phyloP scores from a whole-genome alignment of 2,113 vertebrate genomes.

The Sialia sialis region DNA sequence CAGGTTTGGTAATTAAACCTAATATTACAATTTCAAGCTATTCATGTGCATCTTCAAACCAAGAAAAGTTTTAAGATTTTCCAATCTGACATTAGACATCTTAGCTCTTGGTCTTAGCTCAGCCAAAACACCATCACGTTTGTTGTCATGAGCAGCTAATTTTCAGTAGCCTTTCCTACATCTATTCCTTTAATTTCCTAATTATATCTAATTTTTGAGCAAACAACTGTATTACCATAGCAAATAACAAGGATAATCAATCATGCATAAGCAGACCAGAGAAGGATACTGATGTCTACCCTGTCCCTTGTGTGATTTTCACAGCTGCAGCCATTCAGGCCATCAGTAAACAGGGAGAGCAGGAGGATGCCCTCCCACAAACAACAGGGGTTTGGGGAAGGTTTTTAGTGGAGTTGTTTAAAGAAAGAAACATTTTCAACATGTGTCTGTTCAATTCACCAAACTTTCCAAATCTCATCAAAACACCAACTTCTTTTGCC shows the following conservation, averaged over 20 bases:
- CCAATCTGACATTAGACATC: background rate
- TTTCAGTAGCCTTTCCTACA: background rate
- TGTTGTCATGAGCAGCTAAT: background rate
- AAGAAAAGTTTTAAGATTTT: background rate
- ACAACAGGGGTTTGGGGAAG: fast-evolving
- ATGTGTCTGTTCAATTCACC: background rate
- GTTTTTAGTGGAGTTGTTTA: background rate
- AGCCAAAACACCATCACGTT: background rate
- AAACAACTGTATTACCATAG: background rate
- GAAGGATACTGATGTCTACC: background rate
- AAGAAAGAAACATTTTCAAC: background rate
- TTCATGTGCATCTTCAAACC: background rate
- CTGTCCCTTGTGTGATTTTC: background rate
- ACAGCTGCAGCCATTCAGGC: background rate
- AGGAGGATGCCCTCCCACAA: background rate
- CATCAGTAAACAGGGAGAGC: background rate
- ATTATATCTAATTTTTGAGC: background rate
- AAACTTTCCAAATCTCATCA: background rate
- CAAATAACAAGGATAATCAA: background rate
- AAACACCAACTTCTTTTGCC: background rate
- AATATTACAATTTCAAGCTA: background rate
- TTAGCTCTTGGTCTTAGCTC: background rate
- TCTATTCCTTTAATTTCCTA: background rate
- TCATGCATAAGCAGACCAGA: background rate
- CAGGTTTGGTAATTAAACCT: background rate